Conservation (phyloP, 1,140 invertebrate species). For the Macrobrachium rosenbergii region DNA sequence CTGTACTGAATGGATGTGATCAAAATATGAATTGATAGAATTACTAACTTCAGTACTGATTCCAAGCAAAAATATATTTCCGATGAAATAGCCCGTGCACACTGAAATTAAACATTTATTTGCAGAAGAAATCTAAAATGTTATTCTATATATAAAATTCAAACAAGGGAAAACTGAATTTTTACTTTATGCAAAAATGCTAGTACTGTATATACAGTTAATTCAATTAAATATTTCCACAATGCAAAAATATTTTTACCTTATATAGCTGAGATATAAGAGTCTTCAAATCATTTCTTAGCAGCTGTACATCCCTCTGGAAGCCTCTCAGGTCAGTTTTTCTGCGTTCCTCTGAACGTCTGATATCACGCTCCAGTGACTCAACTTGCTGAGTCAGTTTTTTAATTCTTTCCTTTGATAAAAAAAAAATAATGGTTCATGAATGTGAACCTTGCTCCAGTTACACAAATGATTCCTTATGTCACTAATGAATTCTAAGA, state of each 20-base stretch:
- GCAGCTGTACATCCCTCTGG: constrained; percentile 45
- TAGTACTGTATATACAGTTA: not conserved
- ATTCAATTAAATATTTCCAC: not conserved
- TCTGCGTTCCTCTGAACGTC: constrained; percentile 38
- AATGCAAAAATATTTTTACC: constrained; percentile 5
- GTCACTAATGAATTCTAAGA: not conserved
- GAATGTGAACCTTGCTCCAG: not conserved
- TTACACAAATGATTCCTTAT: not conserved
- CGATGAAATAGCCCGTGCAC: no score
- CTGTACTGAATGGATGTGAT: no score
- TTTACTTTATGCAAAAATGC: not conserved
- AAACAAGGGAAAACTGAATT: no score
- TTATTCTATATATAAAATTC: no score
- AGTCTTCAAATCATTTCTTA: constrained; percentile 54
- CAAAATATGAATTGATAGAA: no score
- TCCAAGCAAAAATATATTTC: no score
- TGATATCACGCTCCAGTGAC: constrained; percentile 37
- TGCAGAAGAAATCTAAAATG: no score
- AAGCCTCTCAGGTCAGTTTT: constrained; percentile 53
- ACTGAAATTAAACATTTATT: no score
- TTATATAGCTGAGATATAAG: constrained; percentile 51
- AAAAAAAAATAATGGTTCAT: constrained; percentile 25
- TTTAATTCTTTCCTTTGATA: constrained; percentile 46
- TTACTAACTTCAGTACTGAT: no score
- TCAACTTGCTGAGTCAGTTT: constrained; percentile 51